phyloP scores from a whole-genome alignment of 2,797 vertebrate species.

The Danio kyathit region DNA sequence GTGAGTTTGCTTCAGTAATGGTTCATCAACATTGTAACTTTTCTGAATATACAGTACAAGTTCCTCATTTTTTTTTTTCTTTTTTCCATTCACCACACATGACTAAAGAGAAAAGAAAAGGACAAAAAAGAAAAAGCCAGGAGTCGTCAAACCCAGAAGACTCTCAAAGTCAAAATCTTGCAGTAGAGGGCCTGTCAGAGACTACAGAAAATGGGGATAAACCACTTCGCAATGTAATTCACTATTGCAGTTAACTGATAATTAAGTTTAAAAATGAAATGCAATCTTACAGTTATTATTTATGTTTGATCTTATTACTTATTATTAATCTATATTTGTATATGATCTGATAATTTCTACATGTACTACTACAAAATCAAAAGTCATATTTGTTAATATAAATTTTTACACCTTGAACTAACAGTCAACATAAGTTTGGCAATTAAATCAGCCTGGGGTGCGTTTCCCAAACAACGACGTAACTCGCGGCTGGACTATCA shows the following conservation, averaged over 20 bases:
- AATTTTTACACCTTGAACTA: too few species aligned
- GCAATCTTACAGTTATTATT: too few species aligned
- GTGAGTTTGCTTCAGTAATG: conserved; percentile 21
- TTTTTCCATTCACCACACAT: not conserved
- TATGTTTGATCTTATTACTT: not conserved
- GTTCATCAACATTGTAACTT: not conserved
- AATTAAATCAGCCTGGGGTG: too few species aligned
- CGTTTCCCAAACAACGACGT: too few species aligned
- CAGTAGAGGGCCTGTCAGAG: not conserved
- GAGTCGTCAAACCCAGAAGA: conserved; percentile 18
- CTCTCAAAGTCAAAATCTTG: conserved; percentile 19
- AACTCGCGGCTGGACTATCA: too few species aligned
- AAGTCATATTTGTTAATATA: not conserved
- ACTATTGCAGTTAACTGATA: not conserved
- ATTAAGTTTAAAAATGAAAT: not conserved
- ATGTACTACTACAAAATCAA: not conserved
- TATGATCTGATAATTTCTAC: not conserved
- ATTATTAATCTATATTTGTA: not conserved
- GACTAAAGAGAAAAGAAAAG: conserved; percentile 54
- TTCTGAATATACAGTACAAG: not conserved
- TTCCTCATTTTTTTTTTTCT: not conserved
- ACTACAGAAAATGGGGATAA: conserved; percentile 41
- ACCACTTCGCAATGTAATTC: conserved; percentile 61
- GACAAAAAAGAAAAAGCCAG: conserved; percentile 4
- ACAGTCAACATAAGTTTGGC: too few species aligned